Evolutionary conservation across 2,888 invertebrate species (phyloP).

Genomic region (Trissolcus japonicus): DNA sequence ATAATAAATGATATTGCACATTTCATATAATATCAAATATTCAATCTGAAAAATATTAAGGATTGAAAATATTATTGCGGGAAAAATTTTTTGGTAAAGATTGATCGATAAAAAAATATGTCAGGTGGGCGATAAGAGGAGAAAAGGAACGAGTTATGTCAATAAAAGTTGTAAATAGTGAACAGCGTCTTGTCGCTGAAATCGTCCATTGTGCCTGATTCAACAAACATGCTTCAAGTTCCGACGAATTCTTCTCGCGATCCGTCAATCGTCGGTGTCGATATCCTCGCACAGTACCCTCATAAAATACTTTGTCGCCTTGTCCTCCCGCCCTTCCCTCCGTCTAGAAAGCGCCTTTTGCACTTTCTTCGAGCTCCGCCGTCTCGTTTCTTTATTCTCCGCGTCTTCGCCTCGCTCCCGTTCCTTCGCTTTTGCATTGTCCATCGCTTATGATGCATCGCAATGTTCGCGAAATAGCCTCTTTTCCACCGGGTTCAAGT

Average conservation of each 20-base stretch:
- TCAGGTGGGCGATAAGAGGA: conserved; percentile 25
- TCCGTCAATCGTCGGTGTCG: conserved; percentile 56
- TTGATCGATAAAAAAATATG: conserved; percentile 32
- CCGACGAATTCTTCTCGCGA: conserved; percentile 46
- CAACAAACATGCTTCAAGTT: conserved; percentile 61
- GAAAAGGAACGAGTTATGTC: conserved; percentile 56
- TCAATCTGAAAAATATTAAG: too few species aligned
- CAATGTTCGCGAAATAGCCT: conserved; percentile 68
- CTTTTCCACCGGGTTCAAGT: conserved; percentile 64
- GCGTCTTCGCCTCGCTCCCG: conserved; percentile 42
- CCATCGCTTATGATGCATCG: conserved; percentile 58
- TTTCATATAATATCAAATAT: too few species aligned
- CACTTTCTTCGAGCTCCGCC: conserved; percentile 30
- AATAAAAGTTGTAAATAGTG: conserved; percentile 62
- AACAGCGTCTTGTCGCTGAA: conserved; percentile 48
- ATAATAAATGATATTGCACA: too few species aligned
- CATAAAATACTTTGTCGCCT: conserved; percentile 24
- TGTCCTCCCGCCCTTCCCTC: background rate
- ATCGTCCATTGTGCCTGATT: conserved; percentile 61
- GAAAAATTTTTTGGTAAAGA: background rate
- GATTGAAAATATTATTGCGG: too few species aligned
- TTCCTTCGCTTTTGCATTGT: conserved; percentile 57
- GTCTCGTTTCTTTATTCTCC: conserved; percentile 29
- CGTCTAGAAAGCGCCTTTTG: conserved; percentile 25
- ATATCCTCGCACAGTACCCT: conserved; percentile 48